Conservation (phyloP, 2,888 invertebrate genomes). For the Isotomurus palustris region DNA sequence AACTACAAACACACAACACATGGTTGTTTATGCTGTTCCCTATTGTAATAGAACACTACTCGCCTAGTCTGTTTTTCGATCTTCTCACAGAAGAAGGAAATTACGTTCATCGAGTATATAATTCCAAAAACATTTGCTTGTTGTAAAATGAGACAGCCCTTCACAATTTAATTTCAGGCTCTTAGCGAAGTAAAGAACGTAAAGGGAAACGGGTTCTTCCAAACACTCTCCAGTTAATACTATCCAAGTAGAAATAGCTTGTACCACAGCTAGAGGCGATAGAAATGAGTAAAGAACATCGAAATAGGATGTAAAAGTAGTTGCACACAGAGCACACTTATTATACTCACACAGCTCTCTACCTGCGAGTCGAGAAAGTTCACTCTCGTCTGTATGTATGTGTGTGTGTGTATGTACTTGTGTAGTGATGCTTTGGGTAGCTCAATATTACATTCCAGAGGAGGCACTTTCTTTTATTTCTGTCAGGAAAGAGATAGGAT, state of each 20-base stretch:
- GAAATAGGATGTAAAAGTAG: no score
- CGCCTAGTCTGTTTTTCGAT: neutral
- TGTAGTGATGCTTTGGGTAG: no score
- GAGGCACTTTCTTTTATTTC: neutral
- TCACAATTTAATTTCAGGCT: slow-evolving; percentile 2
- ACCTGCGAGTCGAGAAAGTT: no score
- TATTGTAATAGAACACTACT: no score
- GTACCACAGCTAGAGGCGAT: neutral
- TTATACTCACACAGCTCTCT: no score
- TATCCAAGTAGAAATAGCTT: neutral
- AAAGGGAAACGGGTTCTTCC: neutral
- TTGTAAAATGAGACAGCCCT: slow-evolving; percentile 16
- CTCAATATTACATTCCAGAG: slow-evolving; percentile 8
- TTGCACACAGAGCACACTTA: no score
- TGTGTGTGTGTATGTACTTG: no score
- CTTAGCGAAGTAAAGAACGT: neutral
- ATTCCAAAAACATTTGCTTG: slow-evolving; percentile 3
- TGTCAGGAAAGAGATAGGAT: neutral
- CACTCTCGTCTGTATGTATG: no score
- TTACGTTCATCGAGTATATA: slow-evolving; percentile 34
- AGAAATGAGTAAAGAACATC: neutral
- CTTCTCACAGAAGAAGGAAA: slow-evolving; percentile 21
- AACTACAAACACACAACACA: no score
- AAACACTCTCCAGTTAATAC: slow-evolving; percentile 8
- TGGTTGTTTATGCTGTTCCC: no score